Evolutionary conservation across 23 tunicate genomes (phyloP).

Genomic region (Phallusia fumigata): DNA sequence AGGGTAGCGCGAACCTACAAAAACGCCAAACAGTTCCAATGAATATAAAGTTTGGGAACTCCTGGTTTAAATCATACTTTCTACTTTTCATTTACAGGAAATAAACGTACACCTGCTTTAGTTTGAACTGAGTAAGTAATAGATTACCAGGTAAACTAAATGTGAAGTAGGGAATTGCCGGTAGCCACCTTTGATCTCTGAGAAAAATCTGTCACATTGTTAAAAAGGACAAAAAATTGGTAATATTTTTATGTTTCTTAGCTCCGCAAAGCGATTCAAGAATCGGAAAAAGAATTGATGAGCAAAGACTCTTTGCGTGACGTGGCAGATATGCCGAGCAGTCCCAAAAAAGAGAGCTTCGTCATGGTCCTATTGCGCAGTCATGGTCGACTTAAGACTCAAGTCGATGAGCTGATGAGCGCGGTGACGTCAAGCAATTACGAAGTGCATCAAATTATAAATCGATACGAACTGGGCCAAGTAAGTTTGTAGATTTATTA

Average conservation of each 20-base stretch:
- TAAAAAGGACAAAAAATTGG: no score
- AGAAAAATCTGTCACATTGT: no score
- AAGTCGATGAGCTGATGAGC: constrained; percentile 64
- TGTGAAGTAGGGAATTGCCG: no score
- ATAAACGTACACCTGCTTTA: no score
- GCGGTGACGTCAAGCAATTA: constrained; percentile 30
- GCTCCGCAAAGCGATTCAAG: constrained; percentile 31
- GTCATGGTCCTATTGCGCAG: constrained; percentile 46
- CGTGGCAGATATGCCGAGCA: constrained; percentile 10
- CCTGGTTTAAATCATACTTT: no score
- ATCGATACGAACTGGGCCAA: constrained; percentile 32
- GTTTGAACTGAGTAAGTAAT: no score
- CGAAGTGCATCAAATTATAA: constrained; percentile 45
- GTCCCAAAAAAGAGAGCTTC: constrained; percentile 34
- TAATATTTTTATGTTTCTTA: not conserved
- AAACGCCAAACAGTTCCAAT: no score
- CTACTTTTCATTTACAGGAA: no score
- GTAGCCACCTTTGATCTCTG: no score
- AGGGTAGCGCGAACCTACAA: no score
- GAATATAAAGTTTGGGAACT: no score
- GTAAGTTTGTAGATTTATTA: constrained; percentile 11
- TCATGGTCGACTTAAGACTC: constrained; percentile 34
- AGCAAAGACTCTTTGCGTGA: constrained; percentile 26
- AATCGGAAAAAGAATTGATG: constrained; percentile 36
- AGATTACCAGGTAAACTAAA: no score